A percentile compares a stretch with the other conserved stretches of the same genome.
These are phyloP conservation scores for Selenia dentaria DNA, from an alignment of 2,888 invertebrate species.

Conservation along the genomic window DNA sequence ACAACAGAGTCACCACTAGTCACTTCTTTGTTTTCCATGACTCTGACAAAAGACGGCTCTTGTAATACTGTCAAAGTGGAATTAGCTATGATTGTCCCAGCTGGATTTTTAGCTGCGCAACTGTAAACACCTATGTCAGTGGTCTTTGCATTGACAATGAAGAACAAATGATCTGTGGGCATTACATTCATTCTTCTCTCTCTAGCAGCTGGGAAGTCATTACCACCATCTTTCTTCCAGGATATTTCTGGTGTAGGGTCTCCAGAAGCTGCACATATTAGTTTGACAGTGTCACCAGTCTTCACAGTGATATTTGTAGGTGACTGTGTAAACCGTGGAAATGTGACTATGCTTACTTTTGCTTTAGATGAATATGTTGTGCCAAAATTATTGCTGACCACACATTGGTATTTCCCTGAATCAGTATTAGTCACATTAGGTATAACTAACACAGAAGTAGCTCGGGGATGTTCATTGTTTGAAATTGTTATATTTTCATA, in stretches of 20 bases:
- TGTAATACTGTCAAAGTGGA: slow-evolving; percentile 94
- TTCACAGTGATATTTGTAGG: slow-evolving; percentile 94
- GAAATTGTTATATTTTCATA: slow-evolving; percentile 74
- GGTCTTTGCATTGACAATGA: slow-evolving; percentile 95
- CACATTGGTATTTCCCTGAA: slow-evolving; percentile 96
- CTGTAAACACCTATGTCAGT: slow-evolving; percentile 96
- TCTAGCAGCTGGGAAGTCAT: slow-evolving; percentile 97
- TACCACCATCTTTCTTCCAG: slow-evolving; percentile 96
- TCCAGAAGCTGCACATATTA: slow-evolving; percentile 96
- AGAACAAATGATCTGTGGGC: slow-evolving; percentile 95
- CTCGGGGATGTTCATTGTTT: slow-evolving; percentile 85
- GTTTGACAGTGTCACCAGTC: slow-evolving; percentile 92
- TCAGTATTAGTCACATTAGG: slow-evolving; percentile 91
- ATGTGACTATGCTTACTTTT: slow-evolving; percentile 93
- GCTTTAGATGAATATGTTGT: slow-evolving; percentile 95
- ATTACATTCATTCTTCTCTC: slow-evolving; percentile 97
- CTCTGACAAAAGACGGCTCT: slow-evolving; percentile 93
- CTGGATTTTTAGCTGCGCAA: slow-evolving; percentile 96
- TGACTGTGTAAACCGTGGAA: slow-evolving; percentile 93
- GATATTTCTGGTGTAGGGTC: slow-evolving; percentile 95
- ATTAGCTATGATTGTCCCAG: slow-evolving; percentile 94
- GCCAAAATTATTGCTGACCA: slow-evolving; percentile 95
- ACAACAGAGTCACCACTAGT: slow-evolving; percentile 93
- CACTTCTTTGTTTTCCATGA: slow-evolving; percentile 94
- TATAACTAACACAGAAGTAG: slow-evolving; percentile 90